Base-by-base conservation (phyloP, 92 coral and sea anemone species). In the Porites lobata region DNA sequence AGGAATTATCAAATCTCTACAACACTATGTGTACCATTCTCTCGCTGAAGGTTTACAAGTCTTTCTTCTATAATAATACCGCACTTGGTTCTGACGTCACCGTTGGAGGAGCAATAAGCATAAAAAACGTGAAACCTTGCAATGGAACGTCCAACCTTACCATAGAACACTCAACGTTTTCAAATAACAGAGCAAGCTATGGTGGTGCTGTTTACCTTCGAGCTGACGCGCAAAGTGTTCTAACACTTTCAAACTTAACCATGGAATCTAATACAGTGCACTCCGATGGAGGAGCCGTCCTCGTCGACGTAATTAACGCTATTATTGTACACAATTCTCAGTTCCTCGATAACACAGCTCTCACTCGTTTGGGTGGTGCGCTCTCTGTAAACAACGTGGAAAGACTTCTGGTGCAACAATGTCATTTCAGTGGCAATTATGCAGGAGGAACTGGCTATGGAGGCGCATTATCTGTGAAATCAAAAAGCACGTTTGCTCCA, bases 121-220 rank as follows among this genome's bases (percentile, higher is more conserved):
- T 26, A 10, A 56, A 3, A 14, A 56, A 56, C 4, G 12, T 3
- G 13, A 9, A 17, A 8, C 8, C 58, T 73, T 6, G 13, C 57
- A 3, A 9, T 32, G 13, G 17, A 50, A 77, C 53, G 22, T 14
- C 22, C 6, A 21, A 54, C 19, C 9, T 15, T 18, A 72, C 57
- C 8, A 9, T 54, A 9, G 20, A 18, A 32, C 14, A 68, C 75
- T 19, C 75, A 8, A 26, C 75, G 13, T 70, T 70, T 15, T 19
- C 12, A 5, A 70, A 20, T 22, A 54, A 43, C 57, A 1, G 2
- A 56, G 18, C 65, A 6, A 1, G 0, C 3, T 0, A 0, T 0
- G 81, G 65, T 3, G 81, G 81, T 56, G 81, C 65, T 19, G 26
- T 77, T 20, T 22, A 77, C 67, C 65, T 54, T 2, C 1, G 5